A percentile compares a stretch with the other conserved stretches of the same genome.
Evolutionary conservation across 2,888 invertebrate genomes (phyloP).

Genomic region (Brassicogethes aeneus): DNA sequence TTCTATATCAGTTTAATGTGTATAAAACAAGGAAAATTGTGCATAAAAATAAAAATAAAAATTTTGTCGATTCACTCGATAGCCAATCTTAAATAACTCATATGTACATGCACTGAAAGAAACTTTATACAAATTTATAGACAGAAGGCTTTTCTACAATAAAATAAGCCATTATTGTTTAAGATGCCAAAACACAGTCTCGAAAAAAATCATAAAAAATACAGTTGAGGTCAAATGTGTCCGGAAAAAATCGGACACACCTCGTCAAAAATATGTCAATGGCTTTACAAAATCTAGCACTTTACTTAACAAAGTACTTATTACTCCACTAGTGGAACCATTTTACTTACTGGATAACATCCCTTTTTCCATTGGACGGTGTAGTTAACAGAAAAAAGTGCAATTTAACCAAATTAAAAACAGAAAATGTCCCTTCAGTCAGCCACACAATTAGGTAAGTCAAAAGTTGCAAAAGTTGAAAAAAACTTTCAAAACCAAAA

Average conservation of each 20-base stretch:
- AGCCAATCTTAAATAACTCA: background rate
- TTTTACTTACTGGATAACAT: constrained; percentile 65
- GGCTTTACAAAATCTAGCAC: constrained; percentile 1
- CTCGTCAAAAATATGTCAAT: constrained; percentile 1
- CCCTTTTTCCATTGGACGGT: constrained; percentile 52
- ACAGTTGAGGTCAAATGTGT: background rate
- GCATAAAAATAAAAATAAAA: background rate
- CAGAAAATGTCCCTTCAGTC: constrained; percentile 17
- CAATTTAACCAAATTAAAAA: constrained; percentile 36
- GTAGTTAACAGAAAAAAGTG: constrained; percentile 54
- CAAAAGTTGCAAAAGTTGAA: too few species aligned
- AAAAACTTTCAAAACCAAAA: too few species aligned
- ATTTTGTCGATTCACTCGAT: background rate
- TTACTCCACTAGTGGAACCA: constrained; percentile 21
- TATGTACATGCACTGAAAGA: background rate
- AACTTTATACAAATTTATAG: background rate
- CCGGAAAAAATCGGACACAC: background rate
- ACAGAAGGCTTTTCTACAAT: background rate
- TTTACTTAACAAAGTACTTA: constrained; percentile 1
- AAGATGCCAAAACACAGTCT: constrained; percentile 3
- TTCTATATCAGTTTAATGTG: too few species aligned
- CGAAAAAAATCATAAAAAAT: background rate
- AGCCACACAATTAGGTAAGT: constrained; percentile 18
- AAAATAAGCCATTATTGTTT: background rate
- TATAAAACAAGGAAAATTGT: background rate